A percentile compares a stretch with the other conserved stretches of the same genome.
These are phyloP conservation scores for Heliangelus exortis DNA, from an alignment of 2,797 vertebrate genomes.

Conservation along the genomic window DNA sequence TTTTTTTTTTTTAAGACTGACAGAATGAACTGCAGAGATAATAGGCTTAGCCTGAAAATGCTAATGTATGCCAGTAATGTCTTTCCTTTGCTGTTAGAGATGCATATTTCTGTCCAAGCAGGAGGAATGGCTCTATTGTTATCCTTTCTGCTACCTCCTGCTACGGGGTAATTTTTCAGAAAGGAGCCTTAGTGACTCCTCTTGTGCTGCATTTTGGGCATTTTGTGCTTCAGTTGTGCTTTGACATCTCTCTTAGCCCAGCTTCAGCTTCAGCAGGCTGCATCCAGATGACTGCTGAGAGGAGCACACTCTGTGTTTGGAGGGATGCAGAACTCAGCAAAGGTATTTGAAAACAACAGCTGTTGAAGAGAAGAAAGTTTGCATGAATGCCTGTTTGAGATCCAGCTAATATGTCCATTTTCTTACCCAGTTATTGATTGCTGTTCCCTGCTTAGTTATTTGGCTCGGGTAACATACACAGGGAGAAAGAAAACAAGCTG, in stretches of 20 bases:
- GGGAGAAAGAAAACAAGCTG: neutral
- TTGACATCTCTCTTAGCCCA: neutral
- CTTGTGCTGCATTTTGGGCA: neutral
- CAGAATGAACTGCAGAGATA: neutral
- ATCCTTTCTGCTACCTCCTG: neutral
- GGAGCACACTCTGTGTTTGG: neutral
- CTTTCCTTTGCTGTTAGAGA: neutral
- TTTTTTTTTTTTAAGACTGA: neutral
- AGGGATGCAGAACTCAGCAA: neutral
- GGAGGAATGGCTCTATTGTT: neutral
- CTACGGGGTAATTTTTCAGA: neutral
- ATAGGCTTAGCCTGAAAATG: neutral
- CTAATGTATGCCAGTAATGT: neutral
- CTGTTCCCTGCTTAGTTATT: neutral
- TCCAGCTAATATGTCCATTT: neutral
- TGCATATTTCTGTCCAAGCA: neutral
- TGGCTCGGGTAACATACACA: rapidly evolving
- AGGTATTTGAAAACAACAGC: neutral
- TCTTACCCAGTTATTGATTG: neutral
- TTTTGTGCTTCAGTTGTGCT: neutral
- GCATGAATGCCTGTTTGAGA: neutral
- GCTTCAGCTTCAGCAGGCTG: neutral
- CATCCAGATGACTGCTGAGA: neutral
- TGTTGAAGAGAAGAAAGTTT: neutral
- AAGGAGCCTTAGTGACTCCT: neutral